Evolutionary conservation across 2,888 invertebrate species (phyloP), one percentile per base, ranked within the genome.

Genomic region (Taenaris catops): DNA sequence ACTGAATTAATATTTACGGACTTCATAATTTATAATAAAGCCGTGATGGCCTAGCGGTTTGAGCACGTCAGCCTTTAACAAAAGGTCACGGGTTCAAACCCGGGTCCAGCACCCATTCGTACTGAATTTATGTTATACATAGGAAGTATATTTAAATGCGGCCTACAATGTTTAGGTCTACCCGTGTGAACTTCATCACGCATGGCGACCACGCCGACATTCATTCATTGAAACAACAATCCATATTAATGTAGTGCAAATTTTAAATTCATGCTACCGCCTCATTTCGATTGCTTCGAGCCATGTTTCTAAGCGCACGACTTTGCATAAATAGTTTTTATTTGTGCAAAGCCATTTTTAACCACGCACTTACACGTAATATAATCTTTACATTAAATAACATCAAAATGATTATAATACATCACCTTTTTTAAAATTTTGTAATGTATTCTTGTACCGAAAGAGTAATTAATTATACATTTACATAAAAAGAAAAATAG

Each of bases 161-260:
- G 64, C 74, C 78, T 79, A 80, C 79, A 78, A 73, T 76, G 79
- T 78, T 72, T 69, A 78, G 69, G 76, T 72, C 62, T 64, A 78
- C 74, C 72, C 84, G 84, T 86, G 84, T 81, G 84, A 86, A 86
- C 83, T 79, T 83, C 73, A 84, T 86, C 83, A 63, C 62, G 79
- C 68, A 86, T 84, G 81, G 79, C 76, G 67, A 73, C 78, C 84
- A 80, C 83, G 80, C 44, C 67, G 53, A 65, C 78, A 76, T 79
- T 80, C 84, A 83, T 86, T 86, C 86, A 86, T 83, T 80, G 84
- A 81, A 84, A 80, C 80, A 63, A 72, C 83, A 67, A 83, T 84
- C 80, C 83, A 86, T 86, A 84, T 83, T 84, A 83, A 86, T 86
- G 84, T 75, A 80, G 76, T 79, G 80, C 84, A 83, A 81, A 86